phyloP scores from a whole-genome alignment of 2,113 vertebrate species.

The Camelus dromedarius region DNA sequence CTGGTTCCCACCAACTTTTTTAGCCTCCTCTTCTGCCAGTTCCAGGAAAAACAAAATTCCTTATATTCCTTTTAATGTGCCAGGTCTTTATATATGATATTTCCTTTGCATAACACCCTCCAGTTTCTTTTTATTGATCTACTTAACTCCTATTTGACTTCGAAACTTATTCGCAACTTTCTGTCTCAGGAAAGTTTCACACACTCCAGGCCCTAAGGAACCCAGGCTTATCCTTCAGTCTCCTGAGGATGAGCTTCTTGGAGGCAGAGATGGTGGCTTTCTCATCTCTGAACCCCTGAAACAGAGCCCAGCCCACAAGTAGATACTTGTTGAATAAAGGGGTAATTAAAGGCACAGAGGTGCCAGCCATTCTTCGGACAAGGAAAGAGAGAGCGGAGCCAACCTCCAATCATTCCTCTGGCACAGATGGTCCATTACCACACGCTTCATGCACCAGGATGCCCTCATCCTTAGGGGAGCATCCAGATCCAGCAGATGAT shows the following conservation, averaged over 20 bases:
- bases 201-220: background rate
- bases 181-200: background rate
- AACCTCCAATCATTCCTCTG: background rate
- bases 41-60: background rate
- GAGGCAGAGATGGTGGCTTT: background rate
- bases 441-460: background rate
- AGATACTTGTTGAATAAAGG: constrained; percentile 48
- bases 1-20: background rate
- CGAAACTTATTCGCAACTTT: background rate
- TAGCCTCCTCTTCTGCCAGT: background rate
- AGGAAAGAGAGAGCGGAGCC: constrained; percentile 4
- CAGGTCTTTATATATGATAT: background rate
- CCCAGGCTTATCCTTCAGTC: background rate
- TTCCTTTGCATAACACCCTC: background rate
- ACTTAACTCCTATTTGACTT: background rate
- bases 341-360: background rate
- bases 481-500: background rate
- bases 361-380: background rate
- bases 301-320: background rate
- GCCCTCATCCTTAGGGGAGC: background rate
- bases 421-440: background rate
- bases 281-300: background rate
- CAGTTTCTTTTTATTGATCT: constrained; percentile 12
- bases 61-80: background rate
- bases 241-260: background rate